Conservation (phyloP, 2,888 invertebrate species). For the Heteromurus nitidus region DNA sequence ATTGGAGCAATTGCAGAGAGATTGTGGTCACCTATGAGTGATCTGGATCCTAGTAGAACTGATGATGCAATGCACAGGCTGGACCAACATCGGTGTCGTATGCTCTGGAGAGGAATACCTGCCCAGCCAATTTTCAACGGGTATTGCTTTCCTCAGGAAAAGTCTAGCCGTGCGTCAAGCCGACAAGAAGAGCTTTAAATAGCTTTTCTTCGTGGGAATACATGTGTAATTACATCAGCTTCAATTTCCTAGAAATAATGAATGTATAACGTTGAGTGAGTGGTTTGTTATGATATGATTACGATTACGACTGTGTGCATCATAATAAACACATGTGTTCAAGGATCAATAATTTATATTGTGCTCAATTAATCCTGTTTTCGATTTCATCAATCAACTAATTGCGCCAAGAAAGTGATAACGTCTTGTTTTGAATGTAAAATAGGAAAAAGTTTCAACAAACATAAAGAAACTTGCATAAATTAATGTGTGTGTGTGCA, state of each 20-base stretch:
- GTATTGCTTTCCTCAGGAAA: conserved; percentile 68
- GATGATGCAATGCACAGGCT: conserved; percentile 79
- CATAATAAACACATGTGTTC: no score
- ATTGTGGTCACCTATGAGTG: conserved; percentile 82
- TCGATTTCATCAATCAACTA: conserved; percentile 39
- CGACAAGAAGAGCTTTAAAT: no score
- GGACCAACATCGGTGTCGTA: conserved; percentile 84
- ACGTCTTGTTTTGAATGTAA: conserved; percentile 28
- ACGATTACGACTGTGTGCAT: no score
- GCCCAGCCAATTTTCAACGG: conserved; percentile 79
- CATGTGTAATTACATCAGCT: no score
- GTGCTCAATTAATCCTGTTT: conserved; percentile 18
- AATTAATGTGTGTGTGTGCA: neutral
- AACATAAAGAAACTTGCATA: conserved; percentile 15
- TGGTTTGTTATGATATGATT: no score
- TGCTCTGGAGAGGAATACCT: conserved; percentile 82
- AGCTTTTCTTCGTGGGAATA: no score
- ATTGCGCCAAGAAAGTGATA: conserved; percentile 21
- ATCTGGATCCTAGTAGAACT: conserved; percentile 73
- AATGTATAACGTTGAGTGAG: no score
- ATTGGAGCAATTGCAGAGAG: conserved; percentile 90
- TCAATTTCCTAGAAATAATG: no score
- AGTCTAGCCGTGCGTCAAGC: conserved; percentile 14
- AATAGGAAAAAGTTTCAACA: conserved; percentile 41
- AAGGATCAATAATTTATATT: neutral